A percentile compares a stretch with the other conserved stretches of the same genome.
These are phyloP conservation scores for Poeciliopsis turneri DNA, from an alignment of 2,797 vertebrate genomes.

Conservation along the genomic window DNA sequence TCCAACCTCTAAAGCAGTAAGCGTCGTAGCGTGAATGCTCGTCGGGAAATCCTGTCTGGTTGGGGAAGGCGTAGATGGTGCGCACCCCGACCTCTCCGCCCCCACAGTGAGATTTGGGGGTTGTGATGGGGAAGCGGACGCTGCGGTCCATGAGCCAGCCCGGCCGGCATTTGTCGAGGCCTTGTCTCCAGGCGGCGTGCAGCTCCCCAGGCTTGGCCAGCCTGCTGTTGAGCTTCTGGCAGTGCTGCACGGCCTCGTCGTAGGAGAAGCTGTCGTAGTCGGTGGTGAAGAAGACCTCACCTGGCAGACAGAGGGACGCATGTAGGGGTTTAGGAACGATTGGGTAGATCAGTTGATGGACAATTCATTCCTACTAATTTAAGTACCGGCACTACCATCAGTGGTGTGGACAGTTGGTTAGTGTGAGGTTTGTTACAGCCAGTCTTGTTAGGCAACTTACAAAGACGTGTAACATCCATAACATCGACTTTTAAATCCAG, in stretches of 20 bases:
- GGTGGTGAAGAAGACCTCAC: constrained; percentile 90
- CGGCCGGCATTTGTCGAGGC: constrained; percentile 90
- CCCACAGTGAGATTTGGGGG: constrained; percentile 84
- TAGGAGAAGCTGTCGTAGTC: constrained; percentile 88
- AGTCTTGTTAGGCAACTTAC: no score
- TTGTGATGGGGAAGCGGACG: constrained; percentile 90
- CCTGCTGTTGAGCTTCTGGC: constrained; percentile 85
- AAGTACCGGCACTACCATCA: background rate
- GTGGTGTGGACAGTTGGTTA: no score
- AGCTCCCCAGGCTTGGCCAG: constrained; percentile 90
- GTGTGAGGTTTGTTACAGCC: no score
- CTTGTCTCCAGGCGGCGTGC: constrained; percentile 89
- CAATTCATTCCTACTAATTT: background rate
- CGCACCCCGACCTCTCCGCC: constrained; percentile 88
- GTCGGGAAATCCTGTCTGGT: constrained; percentile 91
- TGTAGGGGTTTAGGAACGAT: background rate
- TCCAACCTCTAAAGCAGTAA: constrained; percentile 91
- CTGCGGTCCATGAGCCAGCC: constrained; percentile 94
- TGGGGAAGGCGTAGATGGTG: constrained; percentile 86
- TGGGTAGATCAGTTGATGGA: background rate
- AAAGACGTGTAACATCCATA: no score
- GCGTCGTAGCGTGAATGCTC: constrained; percentile 88
- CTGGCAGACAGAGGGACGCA: constrained; percentile 64
- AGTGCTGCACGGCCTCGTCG: constrained; percentile 86
- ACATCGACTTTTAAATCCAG: no score